phyloP scores from a whole-genome alignment of 2,888 invertebrate species.

The Sialis fuliginosa region DNA sequence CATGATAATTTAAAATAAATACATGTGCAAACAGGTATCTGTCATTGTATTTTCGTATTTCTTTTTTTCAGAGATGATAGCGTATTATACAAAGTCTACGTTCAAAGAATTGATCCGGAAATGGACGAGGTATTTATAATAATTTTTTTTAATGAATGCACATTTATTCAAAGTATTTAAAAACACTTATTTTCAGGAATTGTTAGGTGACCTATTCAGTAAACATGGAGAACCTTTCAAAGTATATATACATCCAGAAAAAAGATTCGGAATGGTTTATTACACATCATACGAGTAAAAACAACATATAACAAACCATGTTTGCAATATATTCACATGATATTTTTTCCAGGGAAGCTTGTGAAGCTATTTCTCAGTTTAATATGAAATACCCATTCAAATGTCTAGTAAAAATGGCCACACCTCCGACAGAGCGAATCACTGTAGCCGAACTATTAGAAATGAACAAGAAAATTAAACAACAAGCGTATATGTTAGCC shows the following conservation, averaged over 20 bases:
- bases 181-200: not conserved
- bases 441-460: too few species aligned
- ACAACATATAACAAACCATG: not conserved
- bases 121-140: not conserved
- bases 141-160: not conserved
- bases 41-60: not conserved
- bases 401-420: too few species aligned
- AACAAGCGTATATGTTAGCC: too few species aligned
- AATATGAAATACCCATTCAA: too few species aligned
- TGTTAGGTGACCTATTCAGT: not conserved
- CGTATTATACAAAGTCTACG: not conserved
- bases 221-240: not conserved
- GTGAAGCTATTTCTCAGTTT: too few species aligned
- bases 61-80: not conserved
- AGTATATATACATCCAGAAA: not conserved
- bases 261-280: too few species aligned
- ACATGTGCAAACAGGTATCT: not conserved
- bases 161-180: not conserved
- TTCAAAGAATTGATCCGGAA: not conserved
- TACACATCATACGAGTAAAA: too few species aligned
- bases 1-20: not conserved
- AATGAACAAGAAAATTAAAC: too few species aligned
- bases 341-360: too few species aligned
- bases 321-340: too few species aligned
- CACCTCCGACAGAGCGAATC: too few species aligned